phyloP scores from a whole-genome alignment of 2,113 vertebrate species.

The Cheilinus undulatus region DNA sequence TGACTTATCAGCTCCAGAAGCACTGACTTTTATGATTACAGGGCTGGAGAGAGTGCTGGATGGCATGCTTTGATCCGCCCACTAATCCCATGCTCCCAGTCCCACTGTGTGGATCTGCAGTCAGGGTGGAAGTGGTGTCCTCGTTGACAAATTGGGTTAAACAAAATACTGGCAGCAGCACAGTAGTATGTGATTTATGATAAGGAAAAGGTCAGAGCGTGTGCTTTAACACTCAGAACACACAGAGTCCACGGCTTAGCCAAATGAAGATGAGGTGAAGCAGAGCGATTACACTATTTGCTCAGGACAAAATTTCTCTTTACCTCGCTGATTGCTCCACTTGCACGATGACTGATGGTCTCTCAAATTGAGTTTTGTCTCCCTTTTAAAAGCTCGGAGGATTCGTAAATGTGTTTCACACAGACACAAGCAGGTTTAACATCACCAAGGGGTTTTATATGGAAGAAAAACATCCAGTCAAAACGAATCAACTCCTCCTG shows the following conservation, averaged over 20 bases:
- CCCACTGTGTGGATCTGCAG: conserved; percentile 49
- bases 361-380: conserved; percentile 29
- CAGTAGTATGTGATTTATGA: conserved; percentile 80
- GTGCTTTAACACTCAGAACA: conserved; percentile 39
- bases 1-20: conserved; percentile 58
- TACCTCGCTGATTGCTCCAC: neutral
- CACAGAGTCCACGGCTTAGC: conserved; percentile 28
- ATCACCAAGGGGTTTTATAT: no score
- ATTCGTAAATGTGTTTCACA: neutral
- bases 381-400: neutral
- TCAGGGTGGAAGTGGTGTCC: conserved; percentile 56
- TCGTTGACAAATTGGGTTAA: conserved; percentile 83
- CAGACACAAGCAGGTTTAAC: neutral
- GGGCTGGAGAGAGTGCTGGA: conserved; percentile 46
- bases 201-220: conserved; percentile 77
- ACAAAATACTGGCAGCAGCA: conserved; percentile 80
- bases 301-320: conserved; percentile 26
- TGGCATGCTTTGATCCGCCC: conserved; percentile 79
- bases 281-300: conserved; percentile 50
- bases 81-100: conserved; percentile 66
- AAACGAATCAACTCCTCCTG: neutral
- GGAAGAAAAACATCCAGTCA: conserved; percentile 1
- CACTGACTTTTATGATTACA: conserved; percentile 65
- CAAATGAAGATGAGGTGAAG: conserved; percentile 52
- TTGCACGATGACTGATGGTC: conserved; percentile 33